These are phyloP conservation scores for Mayetiola destructor DNA, from an alignment of 2,888 invertebrate genomes.

Conservation along the genomic window DNA sequence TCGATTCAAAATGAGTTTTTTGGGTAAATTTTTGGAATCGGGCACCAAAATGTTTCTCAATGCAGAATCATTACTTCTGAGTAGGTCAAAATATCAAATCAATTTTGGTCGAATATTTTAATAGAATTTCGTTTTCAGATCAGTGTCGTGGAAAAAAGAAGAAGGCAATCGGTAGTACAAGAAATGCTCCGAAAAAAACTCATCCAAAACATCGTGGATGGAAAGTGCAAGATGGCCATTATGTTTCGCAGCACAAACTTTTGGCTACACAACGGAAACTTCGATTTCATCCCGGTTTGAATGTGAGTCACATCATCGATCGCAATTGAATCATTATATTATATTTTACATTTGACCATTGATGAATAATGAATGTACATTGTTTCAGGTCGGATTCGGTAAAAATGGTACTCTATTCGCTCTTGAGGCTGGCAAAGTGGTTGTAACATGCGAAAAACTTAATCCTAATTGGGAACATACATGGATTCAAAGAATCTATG, in stretches of 20 bases:
- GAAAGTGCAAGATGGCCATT: conserved; percentile 56
- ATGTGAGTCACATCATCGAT: conserved; percentile 47
- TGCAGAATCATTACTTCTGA: neutral
- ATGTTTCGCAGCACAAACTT: conserved; percentile 50
- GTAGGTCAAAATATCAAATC: neutral
- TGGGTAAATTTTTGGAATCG: neutral
- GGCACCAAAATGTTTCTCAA: neutral
- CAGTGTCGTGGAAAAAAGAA: conserved; percentile 51
- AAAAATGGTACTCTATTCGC: conserved; percentile 68
- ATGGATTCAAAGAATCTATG: conserved; percentile 46
- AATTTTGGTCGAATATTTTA: neutral
- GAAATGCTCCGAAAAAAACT: conserved; percentile 49
- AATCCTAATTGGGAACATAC: conserved; percentile 64
- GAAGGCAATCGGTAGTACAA: conserved; percentile 57
- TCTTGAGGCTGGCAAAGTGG: conserved; percentile 60
- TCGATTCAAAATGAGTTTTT: neutral
- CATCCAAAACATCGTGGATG: conserved; percentile 65
- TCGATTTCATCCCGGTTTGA: conserved; percentile 66
- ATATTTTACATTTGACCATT: conserved; percentile 1
- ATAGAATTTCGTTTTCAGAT: conserved; percentile 14
- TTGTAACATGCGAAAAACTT: conserved; percentile 67
- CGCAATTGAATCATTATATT: too few relatives aligned
- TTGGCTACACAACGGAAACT: conserved; percentile 52
- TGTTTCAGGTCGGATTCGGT: conserved; percentile 62
- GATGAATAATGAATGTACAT: neutral